Evolutionary conservation across 2,113 vertebrate genomes (phyloP), one percentile per base, ranked within the genome.

Genomic region (Pogonocichla stellata): DNA sequence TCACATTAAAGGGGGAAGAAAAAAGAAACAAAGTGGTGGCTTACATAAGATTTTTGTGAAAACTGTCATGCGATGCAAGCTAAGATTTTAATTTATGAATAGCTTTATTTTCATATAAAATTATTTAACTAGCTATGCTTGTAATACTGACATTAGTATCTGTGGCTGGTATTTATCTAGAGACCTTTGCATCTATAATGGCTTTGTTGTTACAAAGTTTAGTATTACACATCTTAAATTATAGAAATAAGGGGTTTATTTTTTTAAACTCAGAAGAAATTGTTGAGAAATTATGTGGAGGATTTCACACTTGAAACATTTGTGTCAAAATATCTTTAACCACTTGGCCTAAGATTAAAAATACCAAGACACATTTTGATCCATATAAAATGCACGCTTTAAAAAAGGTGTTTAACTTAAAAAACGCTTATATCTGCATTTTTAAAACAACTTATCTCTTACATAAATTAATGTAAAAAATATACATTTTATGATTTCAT

Each of bases 251-350:
- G 79, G 19, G 13, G 5, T 12, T 43, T 66, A 12, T 18, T 66
- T 83, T 83, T 94, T 93, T 86, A 51, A 91, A 80, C 70, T 79
- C 50, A 53, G 71, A 60, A 85, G 79, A 92, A 62, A 54, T 85
- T 65, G 74, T 82, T 91, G 90, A 96, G 90, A 56, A 93, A 92
- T 80, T 94, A 67, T 90, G 90, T 96, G 79, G 85, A 93, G 95
- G 90, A 90, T 94, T 96, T 96, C 93, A 95, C 96, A 96, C 96
- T 96, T 95, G 90, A 92, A 94, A 77, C 86, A 69, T 89, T 95
- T 77, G 79, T 97, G 94, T 97, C 91, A 96, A 96, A 97, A 96
- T 97, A 95, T 85, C 94, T 95, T 95, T 95, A 91, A 96, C 94
- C 90, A 58, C 93, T 96, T 94, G 84, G 79, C 88, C 81, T 82